These are phyloP conservation scores for Microchirus variegatus DNA, from an alignment of 2,797 vertebrate genomes.

Conservation along the genomic window DNA sequence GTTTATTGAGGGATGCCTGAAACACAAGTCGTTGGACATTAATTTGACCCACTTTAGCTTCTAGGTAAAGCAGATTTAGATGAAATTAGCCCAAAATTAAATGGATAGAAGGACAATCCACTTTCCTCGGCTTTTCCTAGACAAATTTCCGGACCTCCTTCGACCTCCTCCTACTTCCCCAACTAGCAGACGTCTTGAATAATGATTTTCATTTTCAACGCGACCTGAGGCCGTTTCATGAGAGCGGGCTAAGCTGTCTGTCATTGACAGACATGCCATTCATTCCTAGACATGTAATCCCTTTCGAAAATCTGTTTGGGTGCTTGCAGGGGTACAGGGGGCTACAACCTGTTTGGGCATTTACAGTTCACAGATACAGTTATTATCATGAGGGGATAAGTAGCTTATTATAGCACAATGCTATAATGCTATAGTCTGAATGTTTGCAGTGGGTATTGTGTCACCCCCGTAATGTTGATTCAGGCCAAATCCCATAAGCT, in stretches of 20 bases:
- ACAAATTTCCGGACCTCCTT: constrained; percentile 41
- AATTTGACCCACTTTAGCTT: too few relatives aligned
- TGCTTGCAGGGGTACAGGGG: constrained; percentile 44
- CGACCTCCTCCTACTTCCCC: constrained; percentile 4
- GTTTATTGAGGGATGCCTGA: too few relatives aligned
- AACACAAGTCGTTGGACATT: too few relatives aligned
- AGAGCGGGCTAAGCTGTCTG: constrained; percentile 50
- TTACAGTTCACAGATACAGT: constrained; percentile 45
- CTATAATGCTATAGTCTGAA: constrained; percentile 36
- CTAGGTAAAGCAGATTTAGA: too few relatives aligned
- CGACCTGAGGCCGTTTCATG: constrained; percentile 37
- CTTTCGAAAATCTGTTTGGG: constrained; percentile 55
- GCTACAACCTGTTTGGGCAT: constrained; percentile 43
- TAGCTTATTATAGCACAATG: constrained; percentile 48
- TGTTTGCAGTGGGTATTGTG: constrained; percentile 30
- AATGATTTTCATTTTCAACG: constrained; percentile 52
- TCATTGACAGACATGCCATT: constrained; percentile 66
- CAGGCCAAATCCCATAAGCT: constrained; percentile 47
- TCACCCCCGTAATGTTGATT: constrained; percentile 41
- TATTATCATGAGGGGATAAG: constrained; percentile 38
- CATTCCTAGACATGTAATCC: constrained; percentile 76
- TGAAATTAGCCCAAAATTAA: too few relatives aligned
- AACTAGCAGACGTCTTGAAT: constrained; percentile 32
- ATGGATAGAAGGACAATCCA: background rate
- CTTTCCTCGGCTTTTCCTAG: constrained; percentile 11